Evolutionary conservation across 2,797 vertebrate species (phyloP).

Genomic region (Typhlichthys subterraneus): DNA sequence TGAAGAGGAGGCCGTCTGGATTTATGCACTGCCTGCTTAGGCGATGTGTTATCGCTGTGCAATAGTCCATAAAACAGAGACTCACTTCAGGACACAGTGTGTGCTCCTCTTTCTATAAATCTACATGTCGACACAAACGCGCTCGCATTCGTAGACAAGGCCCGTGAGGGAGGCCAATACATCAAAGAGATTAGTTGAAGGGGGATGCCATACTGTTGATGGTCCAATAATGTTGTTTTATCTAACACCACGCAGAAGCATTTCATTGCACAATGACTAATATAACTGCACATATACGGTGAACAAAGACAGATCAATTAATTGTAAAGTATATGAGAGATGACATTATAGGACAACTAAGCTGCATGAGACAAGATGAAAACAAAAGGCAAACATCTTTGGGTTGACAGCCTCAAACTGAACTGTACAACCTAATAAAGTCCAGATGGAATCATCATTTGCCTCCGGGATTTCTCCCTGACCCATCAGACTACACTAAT

Average conservation of each 20-base stretch:
- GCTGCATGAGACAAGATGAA: conserved; percentile 21
- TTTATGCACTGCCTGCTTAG: conserved; percentile 46
- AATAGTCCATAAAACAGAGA: conserved; percentile 52
- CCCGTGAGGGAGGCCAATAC: conserved; percentile 44
- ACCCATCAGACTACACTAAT: conserved; percentile 37
- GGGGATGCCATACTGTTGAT: conserved; percentile 28
- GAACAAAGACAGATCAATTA: conserved; percentile 10
- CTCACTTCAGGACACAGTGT: conserved; percentile 49
- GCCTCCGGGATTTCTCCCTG: conserved; percentile 34
- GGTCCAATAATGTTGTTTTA: conserved; percentile 35
- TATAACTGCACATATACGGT: conserved; percentile 3
- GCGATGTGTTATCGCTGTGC: conserved; percentile 56
- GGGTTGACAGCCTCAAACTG: neutral
- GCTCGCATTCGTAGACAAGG: conserved; percentile 49
- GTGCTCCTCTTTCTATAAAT: conserved; percentile 55
- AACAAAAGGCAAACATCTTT: conserved; percentile 3
- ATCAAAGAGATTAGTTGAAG: conserved; percentile 46
- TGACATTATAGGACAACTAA: neutral
- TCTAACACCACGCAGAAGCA: conserved; percentile 19
- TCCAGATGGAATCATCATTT: conserved; percentile 46
- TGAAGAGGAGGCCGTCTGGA: conserved; percentile 31
- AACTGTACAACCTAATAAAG: conserved; percentile 31
- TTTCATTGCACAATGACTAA: conserved; percentile 34
- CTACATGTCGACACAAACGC: conserved; percentile 50
- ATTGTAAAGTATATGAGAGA: neutral